Evolutionary conservation across 2,888 invertebrate genomes (phyloP), one percentile per base, ranked within the genome.

Genomic region (Heterodera filipjevi): DNA sequence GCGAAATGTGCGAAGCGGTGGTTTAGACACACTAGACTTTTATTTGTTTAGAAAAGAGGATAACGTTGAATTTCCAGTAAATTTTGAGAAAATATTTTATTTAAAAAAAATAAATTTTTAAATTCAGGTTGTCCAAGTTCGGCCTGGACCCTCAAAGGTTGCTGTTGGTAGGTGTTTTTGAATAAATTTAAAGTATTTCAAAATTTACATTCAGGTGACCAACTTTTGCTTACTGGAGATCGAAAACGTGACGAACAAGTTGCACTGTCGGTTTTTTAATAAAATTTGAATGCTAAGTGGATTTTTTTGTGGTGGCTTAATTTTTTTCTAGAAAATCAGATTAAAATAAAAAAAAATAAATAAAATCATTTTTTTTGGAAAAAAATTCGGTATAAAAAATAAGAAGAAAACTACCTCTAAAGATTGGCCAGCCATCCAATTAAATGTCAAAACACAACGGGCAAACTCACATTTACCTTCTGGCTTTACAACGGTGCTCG

Each of bases 401-500:
- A 22, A 22, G n/a, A n/a, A 22, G 1, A 3, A 16, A 53, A 19
- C 22, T 22, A 53, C 6, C 6, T 53, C 22, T n/a, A n/a, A 6
- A 59, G 59, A n/a, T 59, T 59, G 27, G 59, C 59, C 79, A 84
- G 85, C n/a, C 85, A 86, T 39, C 86, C 87, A n/a, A 87, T 88
- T 66, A 84, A 82, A 66, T 88, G 88, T 72, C 88, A 88, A 77
- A 86, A 87, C 76, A 81, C 82, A 35, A 87, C 87, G 1, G 88
- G 88, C 66, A 84, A 85, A 74, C 81, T 88, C 77, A 30, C 32
- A 53, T 77, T 64, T 33, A 87, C 87, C 19, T 88, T 86, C 71
- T 88, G 88, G 88, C 85, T 87, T n/a, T 88, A 87, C 81, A 88
- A 88, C 73, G 84, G 85, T 46, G 88, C 88, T 19, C 80, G 87